Evolutionary conservation across 2,113 vertebrate species (phyloP).

Genomic region (Aspiorhynchus laticeps): DNA sequence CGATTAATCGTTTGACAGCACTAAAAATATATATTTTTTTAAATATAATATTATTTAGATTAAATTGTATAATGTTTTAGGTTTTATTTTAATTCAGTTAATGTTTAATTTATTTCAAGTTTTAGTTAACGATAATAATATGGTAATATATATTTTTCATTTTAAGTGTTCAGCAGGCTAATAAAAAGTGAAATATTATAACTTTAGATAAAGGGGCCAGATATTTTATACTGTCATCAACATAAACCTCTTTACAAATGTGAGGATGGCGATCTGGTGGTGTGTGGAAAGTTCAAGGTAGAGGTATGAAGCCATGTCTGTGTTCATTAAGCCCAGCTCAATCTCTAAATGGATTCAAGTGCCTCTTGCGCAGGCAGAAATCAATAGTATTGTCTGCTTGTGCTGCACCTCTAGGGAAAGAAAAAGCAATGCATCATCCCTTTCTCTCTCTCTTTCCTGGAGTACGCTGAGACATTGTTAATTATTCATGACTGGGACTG

Average conservation of each 20-base stretch:
- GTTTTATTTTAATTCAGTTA: too few relatives aligned
- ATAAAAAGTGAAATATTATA: neutral
- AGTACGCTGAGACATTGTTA: slow-evolving; percentile 46
- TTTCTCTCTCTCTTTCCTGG: slow-evolving; percentile 38
- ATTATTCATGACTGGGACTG: slow-evolving; percentile 59
- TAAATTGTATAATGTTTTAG: too few relatives aligned
- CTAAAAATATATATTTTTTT: too few relatives aligned
- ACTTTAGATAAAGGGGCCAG: neutral
- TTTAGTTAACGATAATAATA: too few relatives aligned
- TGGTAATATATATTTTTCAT: neutral
- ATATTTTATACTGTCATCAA: neutral
- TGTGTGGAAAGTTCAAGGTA: neutral
- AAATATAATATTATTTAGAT: too few relatives aligned
- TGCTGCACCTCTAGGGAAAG: slow-evolving; percentile 46
- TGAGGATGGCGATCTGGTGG: neutral
- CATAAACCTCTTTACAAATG: neutral
- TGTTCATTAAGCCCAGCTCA: slow-evolving; percentile 57
- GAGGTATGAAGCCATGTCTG: neutral
- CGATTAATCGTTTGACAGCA: too few relatives aligned
- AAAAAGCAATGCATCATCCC: slow-evolving; percentile 36
- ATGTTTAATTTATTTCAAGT: too few relatives aligned
- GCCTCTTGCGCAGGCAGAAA: slow-evolving; percentile 57
- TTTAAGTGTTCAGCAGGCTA: neutral
- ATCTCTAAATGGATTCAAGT: slow-evolving; percentile 56
- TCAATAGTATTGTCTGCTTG: slow-evolving; percentile 63